Evolutionary conservation across 2,888 invertebrate genomes (phyloP), one percentile per base, ranked within the genome.

Genomic region (Agriopis marginaria): DNA sequence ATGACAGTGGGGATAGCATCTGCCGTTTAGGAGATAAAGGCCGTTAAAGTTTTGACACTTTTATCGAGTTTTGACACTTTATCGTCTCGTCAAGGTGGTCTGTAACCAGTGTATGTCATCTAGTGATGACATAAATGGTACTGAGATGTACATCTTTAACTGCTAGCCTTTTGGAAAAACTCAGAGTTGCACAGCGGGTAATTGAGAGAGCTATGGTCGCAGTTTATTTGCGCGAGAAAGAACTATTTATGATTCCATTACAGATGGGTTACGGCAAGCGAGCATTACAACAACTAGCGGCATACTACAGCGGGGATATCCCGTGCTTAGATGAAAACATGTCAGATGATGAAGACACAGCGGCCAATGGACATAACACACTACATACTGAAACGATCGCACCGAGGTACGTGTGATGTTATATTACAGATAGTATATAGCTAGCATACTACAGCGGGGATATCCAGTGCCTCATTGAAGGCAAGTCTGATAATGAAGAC

Each of bases 261-360:
- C 82, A 98, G 97, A 99, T 99, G 99, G 99, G 99, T 0, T 99
- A 99, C 89, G 99, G 99, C 6, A 96, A 96, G 70, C 95, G 97
- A 66, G 99, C 99, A 0, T 85, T 99, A 7, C 95, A 96, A 70
- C 94, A 99, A 50, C 89, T 99, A 8, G 96, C 97, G 68, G 96
- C 98, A 65, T 99, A 99, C 89, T 99, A 98, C 86, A 96, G 97
- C 75, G 96, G 97, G 2, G 97, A 97, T 83, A 96, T 97, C 66
- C 95, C 96, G 0, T 96, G 96, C 77, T 84, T 98, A 5, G 96
- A 96, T 71, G 97, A 97, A 72, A 89, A 80, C 12, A 70, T 73
- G 0, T 81, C 84, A 0, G 90, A 89, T 3, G 85, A 79, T 7
- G 89, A 97, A 0, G 96, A 96, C 44, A 95, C 96, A 51, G 86